These are phyloP conservation scores for Hyperoodon ampullatus DNA, from an alignment of 2,113 vertebrate genomes.

Conservation along the genomic window DNA sequence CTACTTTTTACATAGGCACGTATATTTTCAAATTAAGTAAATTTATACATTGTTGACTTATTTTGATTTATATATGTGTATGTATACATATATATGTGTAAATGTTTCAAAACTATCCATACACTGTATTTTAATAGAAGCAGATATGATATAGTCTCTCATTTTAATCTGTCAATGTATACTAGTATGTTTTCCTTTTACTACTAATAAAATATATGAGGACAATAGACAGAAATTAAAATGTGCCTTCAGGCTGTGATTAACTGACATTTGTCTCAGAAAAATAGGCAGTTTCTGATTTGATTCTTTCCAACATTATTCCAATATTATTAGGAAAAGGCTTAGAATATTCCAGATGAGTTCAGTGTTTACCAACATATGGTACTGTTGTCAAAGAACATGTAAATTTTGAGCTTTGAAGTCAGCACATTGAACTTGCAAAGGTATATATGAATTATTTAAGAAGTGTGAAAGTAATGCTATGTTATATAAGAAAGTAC, in stretches of 20 bases:
- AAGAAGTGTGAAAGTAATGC: slow-evolving; percentile 57
- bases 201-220: neutral
- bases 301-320: slow-evolving; percentile 19
- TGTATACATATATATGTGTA: neutral
- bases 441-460: slow-evolving; percentile 68
- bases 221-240: neutral
- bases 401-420: slow-evolving; percentile 54
- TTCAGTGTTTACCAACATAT: slow-evolving; percentile 65
- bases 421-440: slow-evolving; percentile 24
- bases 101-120: neutral
- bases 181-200: neutral
- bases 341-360: slow-evolving; percentile 60
- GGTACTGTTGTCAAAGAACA: slow-evolving; percentile 60
- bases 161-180: neutral
- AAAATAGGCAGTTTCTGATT: slow-evolving; percentile 49
- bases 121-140: neutral
- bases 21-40: slow-evolving; percentile 26
- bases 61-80: neutral
- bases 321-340: slow-evolving; percentile 40
- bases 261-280: slow-evolving; percentile 40
- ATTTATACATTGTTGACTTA: neutral
- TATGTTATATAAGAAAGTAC: neutral
- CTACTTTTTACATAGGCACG: neutral
- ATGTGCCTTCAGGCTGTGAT: neutral
- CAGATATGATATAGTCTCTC: neutral